Base-by-base conservation (phyloP, 1,140 invertebrate species). In the Lepidurus arcticus region DNA sequence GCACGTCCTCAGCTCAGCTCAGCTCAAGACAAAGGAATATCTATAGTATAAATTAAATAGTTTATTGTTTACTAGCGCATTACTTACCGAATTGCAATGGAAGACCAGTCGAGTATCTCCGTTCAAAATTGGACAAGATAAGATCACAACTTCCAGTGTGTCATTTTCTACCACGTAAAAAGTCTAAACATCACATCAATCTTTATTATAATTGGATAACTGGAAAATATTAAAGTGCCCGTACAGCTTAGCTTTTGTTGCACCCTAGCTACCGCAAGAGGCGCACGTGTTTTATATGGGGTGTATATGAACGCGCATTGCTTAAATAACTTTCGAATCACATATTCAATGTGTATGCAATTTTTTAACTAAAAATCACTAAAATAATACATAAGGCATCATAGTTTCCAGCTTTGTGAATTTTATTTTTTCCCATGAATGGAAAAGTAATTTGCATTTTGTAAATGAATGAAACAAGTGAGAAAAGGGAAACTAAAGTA, bases 91-190 rank as follows among this genome's bases (percentile, higher is more conserved):
- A 73, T 82, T 81, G 73, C 84, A 85, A 43, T 84, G 82, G 79
- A 88, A 87, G 80, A 83, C 83, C 5, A 88, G 80, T 81, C 86
- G 86, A 7, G 88, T 83, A 82, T 88, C 86, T 21, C 86, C 85
- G 16, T 82, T 80, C 24, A 88, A 79, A 44, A 81, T 78, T 26
- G 86, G 86, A 79, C 81, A 83, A 81, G 87, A 84, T 43, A 11
- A 24, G 21, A 79, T 13, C 13, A 74, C 44, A 24, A 74, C 74
- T 73, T 77, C 83, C 9, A 86, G 80, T 79, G 82, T 82, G 81
- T 87, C 84, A 78, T 80, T 82, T 26, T 84, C 83, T 42, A 80
- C 78, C 79, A 85, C 82, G 74, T 84, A 84, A 26, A 80, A 79
- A 47, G 77, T 79, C 79, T 81, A 44, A 4, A 34, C 34, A 34